Percentiles rank a stretch among this genome's conserved stretches.
phyloP scores from a whole-genome alignment of 2,888 invertebrate genomes.

The Cynaeus angustus region DNA sequence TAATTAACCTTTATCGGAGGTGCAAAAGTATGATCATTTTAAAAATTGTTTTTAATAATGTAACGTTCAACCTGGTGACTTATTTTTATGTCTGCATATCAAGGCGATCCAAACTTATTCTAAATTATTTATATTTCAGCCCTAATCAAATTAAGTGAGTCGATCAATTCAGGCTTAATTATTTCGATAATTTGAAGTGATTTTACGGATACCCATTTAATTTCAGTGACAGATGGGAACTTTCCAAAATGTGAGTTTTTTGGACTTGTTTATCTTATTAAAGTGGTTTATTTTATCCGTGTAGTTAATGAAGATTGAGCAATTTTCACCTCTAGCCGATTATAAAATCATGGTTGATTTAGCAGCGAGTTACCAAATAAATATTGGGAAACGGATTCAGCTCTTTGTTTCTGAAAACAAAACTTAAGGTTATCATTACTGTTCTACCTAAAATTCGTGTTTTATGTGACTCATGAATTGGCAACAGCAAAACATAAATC shows the following conservation, averaged over 20 bases:
- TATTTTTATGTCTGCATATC: not conserved
- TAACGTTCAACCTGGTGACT: no score
- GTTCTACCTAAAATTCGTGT: not conserved
- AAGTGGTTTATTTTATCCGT: not conserved
- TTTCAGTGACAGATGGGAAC: not conserved
- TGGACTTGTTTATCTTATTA: no score
- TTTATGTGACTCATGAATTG: not conserved
- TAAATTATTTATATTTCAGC: no score
- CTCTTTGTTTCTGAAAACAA: not conserved
- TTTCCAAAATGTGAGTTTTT: no score
- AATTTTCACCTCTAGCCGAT: no score
- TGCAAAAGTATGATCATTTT: no score
- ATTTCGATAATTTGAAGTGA: not conserved
- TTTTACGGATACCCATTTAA: not conserved
- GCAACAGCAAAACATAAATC: conserved; percentile 7
- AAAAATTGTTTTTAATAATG: no score
- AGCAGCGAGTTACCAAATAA: not conserved
- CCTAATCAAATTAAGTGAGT: not conserved
- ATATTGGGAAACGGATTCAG: not conserved
- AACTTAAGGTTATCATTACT: not conserved
- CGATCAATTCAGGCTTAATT: not conserved
- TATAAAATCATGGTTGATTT: not conserved
- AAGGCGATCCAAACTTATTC: no score
- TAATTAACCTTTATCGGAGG: no score
- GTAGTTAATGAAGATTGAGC: not conserved